Evolutionary conservation across 2,888 invertebrate species (phyloP).

Genomic region (Phytoseiulus persimilis): DNA sequence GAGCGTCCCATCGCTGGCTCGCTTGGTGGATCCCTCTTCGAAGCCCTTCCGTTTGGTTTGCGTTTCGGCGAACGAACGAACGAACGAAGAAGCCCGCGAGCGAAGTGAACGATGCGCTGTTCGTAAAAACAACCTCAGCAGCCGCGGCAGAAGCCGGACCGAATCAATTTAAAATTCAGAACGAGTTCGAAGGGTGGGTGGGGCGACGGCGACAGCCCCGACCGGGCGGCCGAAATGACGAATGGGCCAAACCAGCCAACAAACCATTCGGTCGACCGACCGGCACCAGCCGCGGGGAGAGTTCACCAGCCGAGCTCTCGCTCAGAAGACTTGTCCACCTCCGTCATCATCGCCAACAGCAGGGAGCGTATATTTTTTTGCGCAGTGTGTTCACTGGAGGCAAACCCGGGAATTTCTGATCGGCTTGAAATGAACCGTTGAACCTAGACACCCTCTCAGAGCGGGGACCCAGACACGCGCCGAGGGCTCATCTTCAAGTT

Average conservation of each 20-base stretch:
- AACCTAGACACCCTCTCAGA: neutral
- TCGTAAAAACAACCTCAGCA: neutral
- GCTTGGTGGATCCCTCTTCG: neutral
- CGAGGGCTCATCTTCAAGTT: neutral
- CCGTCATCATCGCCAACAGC: neutral
- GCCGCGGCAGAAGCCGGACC: neutral
- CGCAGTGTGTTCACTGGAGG: neutral
- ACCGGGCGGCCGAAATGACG: neutral
- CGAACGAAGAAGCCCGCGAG: neutral
- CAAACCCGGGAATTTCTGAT: neutral
- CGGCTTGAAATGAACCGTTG: neutral
- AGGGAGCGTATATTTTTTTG: neutral
- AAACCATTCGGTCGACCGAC: neutral
- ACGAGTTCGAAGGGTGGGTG: conserved; percentile 9
- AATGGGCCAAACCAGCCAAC: neutral
- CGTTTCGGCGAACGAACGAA: neutral
- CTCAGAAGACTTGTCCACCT: neutral
- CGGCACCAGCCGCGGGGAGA: neutral
- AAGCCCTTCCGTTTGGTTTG: neutral
- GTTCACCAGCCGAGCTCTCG: neutral
- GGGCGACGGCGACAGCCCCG: neutral
- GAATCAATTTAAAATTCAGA: conserved; percentile 37
- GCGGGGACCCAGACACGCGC: neutral
- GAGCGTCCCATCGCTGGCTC: neutral
- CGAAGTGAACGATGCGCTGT: neutral